phyloP scores from a whole-genome alignment of 2,797 vertebrate genomes.

The Melanotaenia nigrans region DNA sequence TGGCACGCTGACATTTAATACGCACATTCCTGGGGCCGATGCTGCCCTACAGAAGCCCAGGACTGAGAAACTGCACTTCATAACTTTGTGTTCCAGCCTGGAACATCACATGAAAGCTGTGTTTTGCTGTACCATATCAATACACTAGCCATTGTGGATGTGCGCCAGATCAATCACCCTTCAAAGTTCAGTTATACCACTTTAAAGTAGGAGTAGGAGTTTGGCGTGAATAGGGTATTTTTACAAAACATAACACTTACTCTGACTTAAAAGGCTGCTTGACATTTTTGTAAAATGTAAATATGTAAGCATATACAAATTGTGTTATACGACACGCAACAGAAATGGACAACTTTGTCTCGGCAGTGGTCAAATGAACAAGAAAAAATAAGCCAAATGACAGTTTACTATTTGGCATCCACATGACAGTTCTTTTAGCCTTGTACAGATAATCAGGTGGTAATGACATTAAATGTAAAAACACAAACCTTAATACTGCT shows the following conservation, averaged over 20 bases:
- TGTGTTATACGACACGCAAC: slow-evolving; percentile 7
- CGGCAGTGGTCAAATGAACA: background rate
- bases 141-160: background rate
- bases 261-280: background rate
- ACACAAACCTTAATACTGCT: background rate
- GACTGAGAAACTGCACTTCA: background rate
- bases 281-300: slow-evolving; percentile 3
- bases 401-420: no score
- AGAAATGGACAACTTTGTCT: slow-evolving; percentile 10
- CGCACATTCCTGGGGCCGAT: background rate
- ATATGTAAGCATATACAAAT: slow-evolving; percentile 16
- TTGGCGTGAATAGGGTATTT: no score
- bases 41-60: background rate
- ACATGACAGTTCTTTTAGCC: background rate
- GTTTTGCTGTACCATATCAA: background rate
- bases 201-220: no score
- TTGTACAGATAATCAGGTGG: background rate
- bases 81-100: background rate
- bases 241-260: no score
- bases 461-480: background rate
- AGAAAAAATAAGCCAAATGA: background rate
- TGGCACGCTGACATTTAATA: background rate
- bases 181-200: no score
- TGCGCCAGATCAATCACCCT: no score
- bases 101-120: background rate